phyloP scores from a whole-genome alignment of 2,113 vertebrate genomes.

The Labeo catla region DNA sequence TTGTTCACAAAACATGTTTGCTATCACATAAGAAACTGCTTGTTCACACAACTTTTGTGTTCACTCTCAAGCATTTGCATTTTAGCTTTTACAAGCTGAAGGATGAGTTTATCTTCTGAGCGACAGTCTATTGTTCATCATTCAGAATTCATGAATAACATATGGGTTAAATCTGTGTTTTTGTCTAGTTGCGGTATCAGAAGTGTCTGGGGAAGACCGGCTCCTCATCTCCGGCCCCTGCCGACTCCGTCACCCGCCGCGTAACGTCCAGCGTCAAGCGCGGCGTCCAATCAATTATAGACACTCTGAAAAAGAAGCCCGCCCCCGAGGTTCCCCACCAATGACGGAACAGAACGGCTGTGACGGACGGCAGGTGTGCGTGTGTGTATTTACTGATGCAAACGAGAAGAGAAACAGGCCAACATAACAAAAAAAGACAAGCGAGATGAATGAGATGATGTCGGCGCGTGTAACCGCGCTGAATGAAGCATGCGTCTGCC shows the following conservation, averaged over 20 bases:
- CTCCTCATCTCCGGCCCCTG: slow-evolving; percentile 82
- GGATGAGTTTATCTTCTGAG: background rate
- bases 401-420: slow-evolving; percentile 24
- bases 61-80: background rate
- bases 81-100: background rate
- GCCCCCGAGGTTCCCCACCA: slow-evolving; percentile 88
- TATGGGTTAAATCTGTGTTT: slow-evolving; percentile 21
- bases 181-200: slow-evolving; percentile 90
- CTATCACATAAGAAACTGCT: no score
- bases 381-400: slow-evolving; percentile 38
- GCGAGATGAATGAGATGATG: background rate
- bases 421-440: background rate
- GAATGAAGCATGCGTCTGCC: slow-evolving; percentile 49
- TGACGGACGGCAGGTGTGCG: slow-evolving; percentile 13
- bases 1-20: no score
- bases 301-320: slow-evolving; percentile 98
- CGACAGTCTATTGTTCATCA: background rate
- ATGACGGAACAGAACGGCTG: slow-evolving; percentile 61
- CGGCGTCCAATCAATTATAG: slow-evolving; percentile 95
- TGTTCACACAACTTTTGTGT: no score
- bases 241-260: slow-evolving; percentile 90
- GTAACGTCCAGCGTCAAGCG: slow-evolving; percentile 95
- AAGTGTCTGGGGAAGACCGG: slow-evolving; percentile 93
- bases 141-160: background rate
- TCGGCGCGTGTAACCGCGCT: background rate